Percentiles rank a stretch among this genome's conserved stretches.
These are phyloP conservation scores for Macrotus californicus DNA, from an alignment of 2,113 vertebrate genomes.

Conservation along the genomic window DNA sequence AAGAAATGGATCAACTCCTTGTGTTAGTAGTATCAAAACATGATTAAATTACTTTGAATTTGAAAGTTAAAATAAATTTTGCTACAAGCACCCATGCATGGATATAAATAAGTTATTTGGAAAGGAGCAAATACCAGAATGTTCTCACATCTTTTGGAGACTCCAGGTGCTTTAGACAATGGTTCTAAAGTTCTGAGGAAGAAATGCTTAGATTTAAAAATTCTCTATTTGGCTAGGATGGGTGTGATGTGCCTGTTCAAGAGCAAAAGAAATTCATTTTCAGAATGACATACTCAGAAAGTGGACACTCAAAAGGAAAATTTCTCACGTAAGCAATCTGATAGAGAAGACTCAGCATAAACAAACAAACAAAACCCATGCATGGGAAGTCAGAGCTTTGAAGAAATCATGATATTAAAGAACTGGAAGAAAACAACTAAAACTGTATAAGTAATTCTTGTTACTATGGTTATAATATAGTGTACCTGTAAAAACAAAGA, in stretches of 20 bases:
- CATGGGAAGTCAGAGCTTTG: background rate
- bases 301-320: background rate
- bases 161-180: background rate
- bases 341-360: background rate
- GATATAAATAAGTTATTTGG: background rate
- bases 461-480: background rate
- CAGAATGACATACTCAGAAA: background rate
- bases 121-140: background rate
- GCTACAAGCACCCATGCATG: background rate
- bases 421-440: background rate
- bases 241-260: background rate
- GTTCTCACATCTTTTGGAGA: background rate
- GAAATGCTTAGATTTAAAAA: background rate
- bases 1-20: background rate
- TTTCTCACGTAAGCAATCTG: background rate
- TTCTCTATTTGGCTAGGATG: background rate
- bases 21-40: background rate
- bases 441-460: background rate
- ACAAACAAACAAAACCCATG: background rate
- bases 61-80: constrained; percentile 25
- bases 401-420: background rate
- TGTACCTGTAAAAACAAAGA: background rate
- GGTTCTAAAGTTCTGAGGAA: background rate
- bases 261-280: background rate
- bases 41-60: background rate